These are phyloP conservation scores for Drosophila melanica DNA, from an alignment of 1,140 invertebrate species.

Conservation along the genomic window DNA sequence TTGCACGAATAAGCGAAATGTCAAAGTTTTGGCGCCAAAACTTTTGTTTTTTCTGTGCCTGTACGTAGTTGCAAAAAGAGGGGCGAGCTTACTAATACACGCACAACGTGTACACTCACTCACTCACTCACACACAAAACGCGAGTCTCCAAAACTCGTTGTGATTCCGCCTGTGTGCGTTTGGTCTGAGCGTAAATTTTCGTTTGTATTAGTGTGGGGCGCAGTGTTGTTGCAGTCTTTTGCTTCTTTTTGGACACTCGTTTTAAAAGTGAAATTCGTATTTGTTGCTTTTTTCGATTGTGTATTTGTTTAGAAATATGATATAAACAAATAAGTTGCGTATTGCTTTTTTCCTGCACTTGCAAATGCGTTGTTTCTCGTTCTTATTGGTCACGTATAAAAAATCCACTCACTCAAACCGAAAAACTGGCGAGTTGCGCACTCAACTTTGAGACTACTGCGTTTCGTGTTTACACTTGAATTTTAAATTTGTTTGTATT, in stretches of 20 bases:
- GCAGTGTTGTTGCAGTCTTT: conserved; percentile 48
- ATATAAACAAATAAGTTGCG: conserved; percentile 61
- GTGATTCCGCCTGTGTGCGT: conserved; percentile 21
- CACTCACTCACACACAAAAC: conserved; percentile 20
- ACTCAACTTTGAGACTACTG: conserved; percentile 6
- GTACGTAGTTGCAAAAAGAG: conserved; percentile 47
- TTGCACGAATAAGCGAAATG: conserved; percentile 61
- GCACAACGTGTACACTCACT: conserved; percentile 16
- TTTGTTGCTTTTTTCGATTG: conserved; percentile 40
- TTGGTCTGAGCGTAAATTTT: conserved; percentile 36
- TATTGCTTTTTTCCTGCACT: conserved; percentile 28
- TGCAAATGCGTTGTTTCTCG: conserved; percentile 6
- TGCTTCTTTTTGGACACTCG: conserved; percentile 42
- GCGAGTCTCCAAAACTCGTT: conserved; percentile 59
- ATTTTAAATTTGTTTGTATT: conserved; percentile 1
- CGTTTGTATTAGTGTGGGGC: conserved; percentile 33
- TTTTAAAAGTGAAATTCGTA: conserved; percentile 64
- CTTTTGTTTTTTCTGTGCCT: conserved; percentile 58
- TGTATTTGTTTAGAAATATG: conserved; percentile 62
- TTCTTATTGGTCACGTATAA: conserved; percentile 21
- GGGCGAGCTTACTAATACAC: conserved; percentile 59
- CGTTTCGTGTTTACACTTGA: conserved; percentile 4
- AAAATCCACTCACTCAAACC: conserved; percentile 35
- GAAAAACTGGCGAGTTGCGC: conserved; percentile 40
- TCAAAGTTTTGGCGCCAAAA: conserved; percentile 83